Evolutionary conservation across 2,888 invertebrate species (phyloP).

Genomic region (Abrostola triplasia): DNA sequence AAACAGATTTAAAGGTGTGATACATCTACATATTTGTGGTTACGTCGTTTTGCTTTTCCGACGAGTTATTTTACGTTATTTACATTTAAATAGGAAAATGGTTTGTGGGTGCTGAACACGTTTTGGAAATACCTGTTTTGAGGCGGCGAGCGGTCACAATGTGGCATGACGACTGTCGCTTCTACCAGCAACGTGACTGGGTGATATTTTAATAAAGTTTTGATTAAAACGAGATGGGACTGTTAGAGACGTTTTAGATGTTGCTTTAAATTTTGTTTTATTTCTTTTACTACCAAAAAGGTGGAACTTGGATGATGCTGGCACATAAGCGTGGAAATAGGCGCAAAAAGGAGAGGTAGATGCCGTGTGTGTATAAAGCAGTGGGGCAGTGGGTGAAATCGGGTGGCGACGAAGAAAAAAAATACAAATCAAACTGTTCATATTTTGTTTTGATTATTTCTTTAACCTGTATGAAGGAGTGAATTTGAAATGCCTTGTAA

Average conservation of each 20-base stretch:
- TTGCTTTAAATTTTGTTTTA: no score
- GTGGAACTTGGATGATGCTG: no score
- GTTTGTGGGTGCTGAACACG: constrained; percentile 30
- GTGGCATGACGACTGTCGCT: background rate
- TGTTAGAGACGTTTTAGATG: background rate
- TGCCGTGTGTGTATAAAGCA: no score
- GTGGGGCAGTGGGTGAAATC: no score
- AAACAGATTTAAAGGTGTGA: background rate
- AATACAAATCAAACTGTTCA: no score
- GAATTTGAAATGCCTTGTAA: no score
- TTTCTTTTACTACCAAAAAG: no score
- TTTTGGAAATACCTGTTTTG: constrained; percentile 63
- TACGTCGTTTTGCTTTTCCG: constrained; percentile 14
- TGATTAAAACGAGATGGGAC: background rate
- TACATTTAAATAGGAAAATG: constrained; percentile 24
- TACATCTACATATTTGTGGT: background rate
- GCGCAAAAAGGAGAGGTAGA: no score
- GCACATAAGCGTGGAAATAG: no score
- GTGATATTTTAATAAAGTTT: background rate
- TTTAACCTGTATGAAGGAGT: no score
- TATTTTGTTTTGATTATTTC: no score
- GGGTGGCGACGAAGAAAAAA: no score
- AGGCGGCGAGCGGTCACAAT: constrained; percentile 16
- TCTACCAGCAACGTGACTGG: background rate
- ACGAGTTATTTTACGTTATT: constrained; percentile 6